These are phyloP conservation scores for Onthophagus sagittarius DNA, from an alignment of 2,888 invertebrate species.

Conservation along the genomic window DNA sequence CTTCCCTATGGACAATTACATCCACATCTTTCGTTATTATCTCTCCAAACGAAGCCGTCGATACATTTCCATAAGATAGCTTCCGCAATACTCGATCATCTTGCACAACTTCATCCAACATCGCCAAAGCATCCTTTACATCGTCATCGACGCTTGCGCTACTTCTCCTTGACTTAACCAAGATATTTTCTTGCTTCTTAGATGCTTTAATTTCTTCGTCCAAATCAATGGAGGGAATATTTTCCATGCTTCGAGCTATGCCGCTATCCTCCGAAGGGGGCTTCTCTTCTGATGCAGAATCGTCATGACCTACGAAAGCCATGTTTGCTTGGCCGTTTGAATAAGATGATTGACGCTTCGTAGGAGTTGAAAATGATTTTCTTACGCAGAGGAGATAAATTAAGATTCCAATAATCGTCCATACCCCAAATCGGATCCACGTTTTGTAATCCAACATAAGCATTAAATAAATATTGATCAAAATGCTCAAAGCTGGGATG, in stretches of 20 bases:
- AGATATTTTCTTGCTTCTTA: neutral
- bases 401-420: slow-evolving; percentile 63
- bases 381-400: neutral
- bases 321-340: neutral
- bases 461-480: slow-evolving; percentile 83
- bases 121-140: slow-evolving; percentile 24
- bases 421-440: slow-evolving; percentile 79
- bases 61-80: slow-evolving; percentile 35
- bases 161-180: neutral
- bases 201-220: neutral
- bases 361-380: neutral
- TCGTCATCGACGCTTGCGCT: slow-evolving; percentile 5
- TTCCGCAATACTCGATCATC: slow-evolving; percentile 22
- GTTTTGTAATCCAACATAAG: slow-evolving; percentile 70
- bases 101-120: slow-evolving; percentile 27
- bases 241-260: slow-evolving; percentile 4
- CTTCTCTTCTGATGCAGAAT: slow-evolving; percentile 9
- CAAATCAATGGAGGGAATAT: neutral
- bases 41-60: slow-evolving; percentile 32
- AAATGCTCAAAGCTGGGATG: slow-evolving; percentile 74
- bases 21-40: slow-evolving; percentile 53
- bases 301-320: neutral
- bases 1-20: slow-evolving; percentile 57
- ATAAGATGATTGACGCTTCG: neutral
- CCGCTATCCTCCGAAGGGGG: slow-evolving; percentile 11